These are phyloP conservation scores for Leucophenga maculata DNA, from an alignment of 2,888 invertebrate genomes.

Conservation along the genomic window DNA sequence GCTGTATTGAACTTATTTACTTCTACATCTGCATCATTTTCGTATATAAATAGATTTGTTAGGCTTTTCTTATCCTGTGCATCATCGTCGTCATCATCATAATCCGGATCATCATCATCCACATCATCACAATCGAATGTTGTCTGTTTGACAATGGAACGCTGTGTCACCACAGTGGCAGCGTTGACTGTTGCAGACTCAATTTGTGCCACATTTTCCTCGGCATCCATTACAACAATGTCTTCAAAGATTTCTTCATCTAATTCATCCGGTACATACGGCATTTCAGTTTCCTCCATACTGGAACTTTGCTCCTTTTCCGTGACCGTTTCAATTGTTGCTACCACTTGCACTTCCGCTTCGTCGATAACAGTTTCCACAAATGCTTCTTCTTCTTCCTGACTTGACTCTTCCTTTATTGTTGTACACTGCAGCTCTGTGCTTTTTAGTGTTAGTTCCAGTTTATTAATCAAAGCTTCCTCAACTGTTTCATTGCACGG, in stretches of 20 bases:
- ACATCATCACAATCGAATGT: constrained; percentile 57
- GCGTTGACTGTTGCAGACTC: constrained; percentile 25
- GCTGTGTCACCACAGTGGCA: constrained; percentile 29
- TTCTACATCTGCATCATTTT: constrained; percentile 61
- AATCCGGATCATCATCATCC: no score
- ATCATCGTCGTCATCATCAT: constrained; percentile 46
- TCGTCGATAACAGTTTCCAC: background rate
- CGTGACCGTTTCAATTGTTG: background rate
- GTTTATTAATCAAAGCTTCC: background rate
- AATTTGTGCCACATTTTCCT: constrained; percentile 29
- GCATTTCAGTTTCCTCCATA: background rate
- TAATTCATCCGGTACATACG: constrained; percentile 33
- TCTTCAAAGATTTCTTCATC: constrained; percentile 70
- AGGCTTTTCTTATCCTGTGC: constrained; percentile 62
- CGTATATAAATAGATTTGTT: constrained; percentile 61
- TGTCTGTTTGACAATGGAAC: constrained; percentile 48
- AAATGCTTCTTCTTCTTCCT: background rate
- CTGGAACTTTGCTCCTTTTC: background rate
- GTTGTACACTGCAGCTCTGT: constrained; percentile 11
- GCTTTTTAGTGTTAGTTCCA: constrained; percentile 7
- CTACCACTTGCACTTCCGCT: background rate
- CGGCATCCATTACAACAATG: constrained; percentile 60
- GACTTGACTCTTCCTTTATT: background rate
- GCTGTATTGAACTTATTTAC: constrained; percentile 43
- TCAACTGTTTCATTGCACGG: constrained; percentile 36